A percentile compares a stretch with the other conserved stretches of the same genome.
Conservation (phyloP, 2,888 invertebrate species). For the Lasioglossum calceatum region DNA sequence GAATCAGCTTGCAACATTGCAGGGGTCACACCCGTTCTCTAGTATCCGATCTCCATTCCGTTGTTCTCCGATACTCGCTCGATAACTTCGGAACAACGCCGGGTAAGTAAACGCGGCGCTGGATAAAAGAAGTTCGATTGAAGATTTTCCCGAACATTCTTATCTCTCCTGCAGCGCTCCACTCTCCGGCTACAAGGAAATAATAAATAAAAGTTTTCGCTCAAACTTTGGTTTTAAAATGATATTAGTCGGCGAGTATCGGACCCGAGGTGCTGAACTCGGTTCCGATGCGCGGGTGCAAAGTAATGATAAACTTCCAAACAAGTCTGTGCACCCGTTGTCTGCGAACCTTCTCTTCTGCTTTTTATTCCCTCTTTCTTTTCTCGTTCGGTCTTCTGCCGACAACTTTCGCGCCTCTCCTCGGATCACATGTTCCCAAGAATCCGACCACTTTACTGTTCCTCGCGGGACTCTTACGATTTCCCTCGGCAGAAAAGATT, state of each 20-base stretch:
- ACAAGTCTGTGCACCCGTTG: conserved; percentile 72
- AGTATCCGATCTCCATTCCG: conserved; percentile 52
- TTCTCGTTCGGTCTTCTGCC: neutral
- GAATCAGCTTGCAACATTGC: neutral
- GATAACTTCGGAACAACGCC: conserved; percentile 42
- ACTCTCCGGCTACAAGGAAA: conserved; percentile 69
- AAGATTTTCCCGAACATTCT: conserved; percentile 42
- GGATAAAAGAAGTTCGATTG: conserved; percentile 72
- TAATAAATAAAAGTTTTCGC: conserved; percentile 81
- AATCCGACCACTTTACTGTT: conserved; percentile 42
- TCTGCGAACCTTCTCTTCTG: conserved; percentile 45
- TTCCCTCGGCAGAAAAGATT: neutral
- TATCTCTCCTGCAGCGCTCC: conserved; percentile 7
- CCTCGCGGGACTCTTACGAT: conserved; percentile 17
- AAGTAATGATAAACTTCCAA: conserved; percentile 82
- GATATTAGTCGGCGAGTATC: conserved; percentile 76
- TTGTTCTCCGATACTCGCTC: conserved; percentile 46
- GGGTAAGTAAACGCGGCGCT: conserved; percentile 32
- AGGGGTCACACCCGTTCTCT: neutral
- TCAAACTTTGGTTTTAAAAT: conserved; percentile 83
- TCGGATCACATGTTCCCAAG: conserved; percentile 40
- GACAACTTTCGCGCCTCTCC: conserved; percentile 32
- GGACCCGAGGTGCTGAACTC: conserved; percentile 46
- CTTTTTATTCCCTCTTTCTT: conserved; percentile 30
- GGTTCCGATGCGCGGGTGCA: conserved; percentile 74